Base-by-base conservation (phyloP, 2,888 invertebrate species). In the Cryptus armator region DNA sequence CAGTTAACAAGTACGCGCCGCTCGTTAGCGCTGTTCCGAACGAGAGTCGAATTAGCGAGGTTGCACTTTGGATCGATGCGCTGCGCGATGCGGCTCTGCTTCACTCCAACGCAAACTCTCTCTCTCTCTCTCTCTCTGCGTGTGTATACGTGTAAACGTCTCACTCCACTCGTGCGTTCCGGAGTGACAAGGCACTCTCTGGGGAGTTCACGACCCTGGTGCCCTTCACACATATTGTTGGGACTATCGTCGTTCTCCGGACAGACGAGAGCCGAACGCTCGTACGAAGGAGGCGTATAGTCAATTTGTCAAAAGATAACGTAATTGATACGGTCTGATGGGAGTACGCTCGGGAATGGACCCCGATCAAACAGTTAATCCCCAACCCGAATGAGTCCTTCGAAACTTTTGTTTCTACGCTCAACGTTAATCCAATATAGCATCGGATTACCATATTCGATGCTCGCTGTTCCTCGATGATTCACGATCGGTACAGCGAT, bases 1-100 rank as follows among this genome's bases (percentile, higher is more conserved):
- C 81, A 86, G 84, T 85, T 84, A 83, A 81, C 85, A 82, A 84
- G 86, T 76, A 71, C 71, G 82, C 66, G 77, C 70, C 37, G 80
- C 84, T 88, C 87, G 86, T 88, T 88, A 88, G 86, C 82, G 75
- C 81, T 77, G 66, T 75, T 81, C 81, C 77, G 77, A 74, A 79
- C 66, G 82, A 80, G 81, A 77, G 67, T 59, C 76, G 79, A 87
- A 83, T 83, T 82, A 84, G 80, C 51, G 56, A 70, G 48, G 66
- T 84, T 86, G 81, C 83, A 81, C 79, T 84, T 59, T 56, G 44
- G 72, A 84, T 82, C 84, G 84, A 84, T 81, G 72, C 59, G 71
- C 71, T 76, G 32, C 77, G 51, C 66, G 56, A 37, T 1, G 37
- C 37, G 37, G 37, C 72, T 64, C 46, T 43, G 71, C 48, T 43